Conservation (phyloP, 2,797 vertebrate species). For the Holocentrus rufus region DNA sequence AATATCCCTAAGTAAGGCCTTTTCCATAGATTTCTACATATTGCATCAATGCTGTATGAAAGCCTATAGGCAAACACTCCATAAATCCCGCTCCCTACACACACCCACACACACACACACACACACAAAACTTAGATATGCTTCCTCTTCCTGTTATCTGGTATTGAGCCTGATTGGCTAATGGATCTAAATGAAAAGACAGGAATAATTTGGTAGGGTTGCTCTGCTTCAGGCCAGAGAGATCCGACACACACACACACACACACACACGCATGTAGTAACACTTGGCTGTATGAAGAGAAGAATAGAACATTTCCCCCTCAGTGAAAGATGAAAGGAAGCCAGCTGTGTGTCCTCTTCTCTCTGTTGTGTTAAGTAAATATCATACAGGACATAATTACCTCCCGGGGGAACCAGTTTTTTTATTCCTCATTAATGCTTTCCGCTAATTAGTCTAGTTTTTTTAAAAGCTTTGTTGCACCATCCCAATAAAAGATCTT, state of each 20-base stretch:
- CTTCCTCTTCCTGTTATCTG: slow-evolving; percentile 32
- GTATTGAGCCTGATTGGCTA: slow-evolving; percentile 54
- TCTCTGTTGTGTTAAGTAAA: slow-evolving; percentile 77
- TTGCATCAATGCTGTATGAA: slow-evolving; percentile 66
- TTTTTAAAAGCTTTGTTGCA: slow-evolving; percentile 64
- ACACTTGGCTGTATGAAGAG: slow-evolving; percentile 28
- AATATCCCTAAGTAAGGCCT: neutral
- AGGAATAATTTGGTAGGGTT: slow-evolving; percentile 43
- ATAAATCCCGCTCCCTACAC: too few species aligned
- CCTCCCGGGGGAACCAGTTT: slow-evolving; percentile 68
- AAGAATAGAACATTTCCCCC: slow-evolving; percentile 42
- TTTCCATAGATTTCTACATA: slow-evolving; percentile 51
- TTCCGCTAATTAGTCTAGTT: slow-evolving; percentile 76
- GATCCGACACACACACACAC: slow-evolving; percentile 9
- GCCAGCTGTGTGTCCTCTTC: slow-evolving; percentile 43
- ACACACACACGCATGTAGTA: slow-evolving; percentile 7
- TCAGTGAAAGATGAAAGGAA: slow-evolving; percentile 73
- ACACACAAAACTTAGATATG: slow-evolving; percentile 17
- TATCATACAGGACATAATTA: slow-evolving; percentile 80
- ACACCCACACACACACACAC: slow-evolving; percentile 7
- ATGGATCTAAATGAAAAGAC: slow-evolving; percentile 64
- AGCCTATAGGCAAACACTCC: slow-evolving; percentile 7
- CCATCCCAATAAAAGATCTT: slow-evolving; percentile 57
- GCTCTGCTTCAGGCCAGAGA: slow-evolving; percentile 65
- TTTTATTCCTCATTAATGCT: slow-evolving; percentile 73